Conservation (phyloP, 2,888 invertebrate genomes). For the Cristatella mucedo region DNA sequence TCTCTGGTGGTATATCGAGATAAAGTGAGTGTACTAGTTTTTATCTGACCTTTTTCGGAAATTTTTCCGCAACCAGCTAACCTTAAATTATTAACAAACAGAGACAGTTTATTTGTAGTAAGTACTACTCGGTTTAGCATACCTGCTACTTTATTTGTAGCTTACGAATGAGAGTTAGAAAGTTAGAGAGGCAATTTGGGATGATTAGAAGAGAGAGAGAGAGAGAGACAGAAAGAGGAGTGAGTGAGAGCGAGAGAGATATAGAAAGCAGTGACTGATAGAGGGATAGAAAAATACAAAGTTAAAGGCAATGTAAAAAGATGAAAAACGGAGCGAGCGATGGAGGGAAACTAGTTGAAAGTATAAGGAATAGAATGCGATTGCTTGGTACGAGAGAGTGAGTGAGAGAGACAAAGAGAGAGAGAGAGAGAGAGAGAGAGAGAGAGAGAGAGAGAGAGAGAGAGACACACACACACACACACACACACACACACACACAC, state of each 20-base stretch:
- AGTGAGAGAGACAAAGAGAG: not conserved
- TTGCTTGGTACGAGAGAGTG: not conserved
- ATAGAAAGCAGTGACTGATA: not conserved
- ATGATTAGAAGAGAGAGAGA: not conserved
- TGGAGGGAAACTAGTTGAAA: not conserved
- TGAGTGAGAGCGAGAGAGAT: not conserved
- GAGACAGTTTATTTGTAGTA: too few relatives aligned
- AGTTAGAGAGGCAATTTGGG: not conserved
- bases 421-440: slow-evolving; percentile 1
- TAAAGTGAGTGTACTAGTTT: too few relatives aligned
- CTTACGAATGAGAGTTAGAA: too few relatives aligned
- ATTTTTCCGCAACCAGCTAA: too few relatives aligned
- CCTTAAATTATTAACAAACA: too few relatives aligned
- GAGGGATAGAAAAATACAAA: not conserved
- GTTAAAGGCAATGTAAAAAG: not conserved
- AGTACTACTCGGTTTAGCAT: too few relatives aligned
- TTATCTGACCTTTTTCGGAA: too few relatives aligned
- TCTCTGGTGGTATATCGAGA: too few relatives aligned
- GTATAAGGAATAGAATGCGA: not conserved
- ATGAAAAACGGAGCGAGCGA: not conserved
- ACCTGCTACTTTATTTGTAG: too few relatives aligned
- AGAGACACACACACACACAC: too few relatives aligned
- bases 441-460: slow-evolving; percentile 1
- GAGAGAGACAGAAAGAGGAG: not conserved
- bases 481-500: too few relatives aligned